Conservation (phyloP, 2,113 vertebrate genomes). For the Scalopus aquaticus region DNA sequence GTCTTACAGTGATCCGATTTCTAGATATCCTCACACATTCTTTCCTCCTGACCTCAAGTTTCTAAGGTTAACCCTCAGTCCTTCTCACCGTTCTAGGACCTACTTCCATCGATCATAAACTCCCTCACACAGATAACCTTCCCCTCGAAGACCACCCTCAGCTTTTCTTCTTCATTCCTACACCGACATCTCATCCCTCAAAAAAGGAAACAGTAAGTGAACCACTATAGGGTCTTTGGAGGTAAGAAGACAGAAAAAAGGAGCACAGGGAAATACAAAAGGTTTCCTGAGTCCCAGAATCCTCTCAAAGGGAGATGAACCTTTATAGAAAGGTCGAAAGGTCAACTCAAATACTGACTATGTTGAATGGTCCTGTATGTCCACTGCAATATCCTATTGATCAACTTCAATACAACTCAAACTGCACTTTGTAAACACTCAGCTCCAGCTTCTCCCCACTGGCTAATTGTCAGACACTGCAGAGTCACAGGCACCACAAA, state of each 20-base stretch:
- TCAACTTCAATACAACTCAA: neutral
- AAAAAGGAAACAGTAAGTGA: neutral
- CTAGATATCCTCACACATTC: neutral
- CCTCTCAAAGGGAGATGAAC: accelerated
- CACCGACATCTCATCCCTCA: neutral
- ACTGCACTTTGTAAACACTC: no score
- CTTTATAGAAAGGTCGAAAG: neutral
- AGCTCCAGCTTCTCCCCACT: neutral
- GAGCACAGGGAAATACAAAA: neutral
- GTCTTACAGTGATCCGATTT: neutral
- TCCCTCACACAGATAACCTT: neutral
- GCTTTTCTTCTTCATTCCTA: neutral
- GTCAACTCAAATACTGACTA: neutral
- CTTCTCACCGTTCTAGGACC: neutral
- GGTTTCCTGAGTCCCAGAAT: neutral
- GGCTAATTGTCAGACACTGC: neutral
- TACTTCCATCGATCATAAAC: neutral
- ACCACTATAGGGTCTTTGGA: neutral
- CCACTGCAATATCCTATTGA: neutral
- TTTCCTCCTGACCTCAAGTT: neutral
- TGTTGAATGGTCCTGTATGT: accelerated
- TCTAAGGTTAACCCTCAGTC: neutral
- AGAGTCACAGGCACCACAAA: accelerated
- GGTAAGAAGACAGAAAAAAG: neutral
- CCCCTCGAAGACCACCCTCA: neutral